phyloP scores from a whole-genome alignment of 2,113 vertebrate genomes.

The Bothrops jararaca region DNA sequence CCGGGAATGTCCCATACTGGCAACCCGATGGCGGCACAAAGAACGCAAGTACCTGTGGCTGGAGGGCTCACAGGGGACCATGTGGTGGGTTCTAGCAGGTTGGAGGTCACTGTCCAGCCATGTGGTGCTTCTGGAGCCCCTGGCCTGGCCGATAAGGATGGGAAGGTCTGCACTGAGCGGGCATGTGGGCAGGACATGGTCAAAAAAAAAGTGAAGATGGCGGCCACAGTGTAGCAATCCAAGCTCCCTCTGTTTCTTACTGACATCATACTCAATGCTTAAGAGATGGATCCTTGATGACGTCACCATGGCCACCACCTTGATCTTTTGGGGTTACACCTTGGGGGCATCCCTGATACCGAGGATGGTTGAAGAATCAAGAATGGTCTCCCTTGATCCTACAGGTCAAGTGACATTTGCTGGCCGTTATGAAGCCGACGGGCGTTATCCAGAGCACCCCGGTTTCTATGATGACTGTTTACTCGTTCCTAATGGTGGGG shows the following conservation, averaged over 20 bases:
- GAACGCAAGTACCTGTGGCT: background rate
- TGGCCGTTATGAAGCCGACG: fast-evolving
- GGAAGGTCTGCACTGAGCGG: background rate
- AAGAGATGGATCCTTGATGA: background rate
- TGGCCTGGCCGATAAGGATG: background rate
- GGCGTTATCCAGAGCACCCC: background rate
- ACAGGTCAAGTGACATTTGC: background rate
- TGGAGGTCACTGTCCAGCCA: background rate
- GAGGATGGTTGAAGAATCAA: background rate
- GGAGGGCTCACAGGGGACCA: background rate
- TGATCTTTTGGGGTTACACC: background rate
- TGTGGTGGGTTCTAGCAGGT: background rate
- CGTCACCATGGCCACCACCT: background rate
- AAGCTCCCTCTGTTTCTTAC: background rate
- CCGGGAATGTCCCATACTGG: fast-evolving
- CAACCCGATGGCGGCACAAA: background rate
- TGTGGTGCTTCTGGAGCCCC: background rate
- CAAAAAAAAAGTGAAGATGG: background rate
- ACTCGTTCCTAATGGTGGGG: fast-evolving
- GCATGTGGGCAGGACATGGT: background rate
- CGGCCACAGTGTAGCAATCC: background rate
- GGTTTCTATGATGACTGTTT: background rate
- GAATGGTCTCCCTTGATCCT: background rate
- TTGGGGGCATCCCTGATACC: background rate
- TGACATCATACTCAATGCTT: fast-evolving